Evolutionary conservation across 1,140 invertebrate species (phyloP), one percentile per base, ranked within the genome.

Genomic region (Delia radicum): DNA sequence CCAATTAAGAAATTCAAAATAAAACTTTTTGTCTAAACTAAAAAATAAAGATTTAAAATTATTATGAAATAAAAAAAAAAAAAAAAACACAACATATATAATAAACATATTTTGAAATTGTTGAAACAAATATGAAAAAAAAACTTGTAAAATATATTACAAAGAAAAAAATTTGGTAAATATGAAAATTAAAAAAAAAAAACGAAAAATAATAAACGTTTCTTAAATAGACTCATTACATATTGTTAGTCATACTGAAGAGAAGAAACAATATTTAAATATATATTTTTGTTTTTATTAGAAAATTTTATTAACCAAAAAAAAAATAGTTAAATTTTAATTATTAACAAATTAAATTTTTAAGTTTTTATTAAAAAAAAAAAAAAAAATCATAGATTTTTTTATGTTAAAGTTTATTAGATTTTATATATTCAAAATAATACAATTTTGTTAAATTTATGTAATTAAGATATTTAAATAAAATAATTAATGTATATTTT

Each of bases 391-490:
- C 37, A 42, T 18, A 55, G 21, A 21, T 55, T 55, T 55, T 55
- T 8, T 55, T 55, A 55, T 24, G n/a, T 21, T 21, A 55, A 55
- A 55, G 21, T 55, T 55, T 55, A 6, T 15, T 24, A 69, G 6
- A 69, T 69, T 69, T 69, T 33, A 37, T 55, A 65, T n/a, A 33
- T 24, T 37, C 8, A 69, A 33, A 69, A 69, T 61, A 31, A 76
- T 76, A 75, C 33, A 21, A 55, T 21, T 61, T 74, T 69, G 76
- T 78, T 77, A 77, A 77, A 75, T 78, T 75, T 74, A 46, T 75
- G 75, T 76, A 76, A 73, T n/a, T n/a, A n/a, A n/a, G n/a, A n/a
- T n/a, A n/a, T n/a, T n/a, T 74, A 63, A 74, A 78, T 75, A 21
- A 46, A 74, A 78, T 69, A 28, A 18, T 33, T 72, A 74, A 67